Evolutionary conservation across 2,797 vertebrate species (phyloP).

Genomic region (Monodelphis domestica): DNA sequence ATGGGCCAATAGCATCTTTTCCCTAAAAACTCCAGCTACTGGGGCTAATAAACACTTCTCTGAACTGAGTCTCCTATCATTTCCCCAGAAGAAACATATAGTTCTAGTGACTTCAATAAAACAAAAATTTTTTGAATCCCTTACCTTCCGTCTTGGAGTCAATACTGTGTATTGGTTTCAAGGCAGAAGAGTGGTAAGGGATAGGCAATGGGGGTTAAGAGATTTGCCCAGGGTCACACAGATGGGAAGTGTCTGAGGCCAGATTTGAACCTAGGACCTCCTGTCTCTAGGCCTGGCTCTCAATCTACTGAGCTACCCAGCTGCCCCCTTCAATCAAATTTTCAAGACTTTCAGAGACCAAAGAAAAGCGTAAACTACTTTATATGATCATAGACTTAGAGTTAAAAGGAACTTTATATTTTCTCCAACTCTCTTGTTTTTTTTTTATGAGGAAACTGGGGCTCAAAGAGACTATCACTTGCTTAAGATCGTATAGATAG

Average conservation of each 20-base stretch:
- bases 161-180: too few relatives aligned
- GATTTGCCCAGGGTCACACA: too few relatives aligned
- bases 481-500: neutral
- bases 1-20: neutral
- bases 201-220: too few relatives aligned
- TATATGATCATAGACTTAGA: too few relatives aligned
- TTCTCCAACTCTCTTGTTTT: neutral
- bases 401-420: neutral
- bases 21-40: neutral
- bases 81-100: neutral
- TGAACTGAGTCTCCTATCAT: neutral
- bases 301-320: too few relatives aligned
- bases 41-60: neutral
- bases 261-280: too few relatives aligned
- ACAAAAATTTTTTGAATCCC: too few relatives aligned
- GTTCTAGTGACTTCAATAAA: neutral
- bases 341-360: neutral
- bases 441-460: conserved; percentile 31
- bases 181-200: too few relatives aligned
- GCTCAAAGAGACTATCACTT: neutral
- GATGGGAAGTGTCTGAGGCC: too few relatives aligned
- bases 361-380: neutral
- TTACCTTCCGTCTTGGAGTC: too few relatives aligned
- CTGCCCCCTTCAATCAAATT: too few relatives aligned
- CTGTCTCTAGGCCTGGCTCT: too few relatives aligned